Conservation (phyloP, 2,113 vertebrate species). For the Engystomops pustulosus region DNA sequence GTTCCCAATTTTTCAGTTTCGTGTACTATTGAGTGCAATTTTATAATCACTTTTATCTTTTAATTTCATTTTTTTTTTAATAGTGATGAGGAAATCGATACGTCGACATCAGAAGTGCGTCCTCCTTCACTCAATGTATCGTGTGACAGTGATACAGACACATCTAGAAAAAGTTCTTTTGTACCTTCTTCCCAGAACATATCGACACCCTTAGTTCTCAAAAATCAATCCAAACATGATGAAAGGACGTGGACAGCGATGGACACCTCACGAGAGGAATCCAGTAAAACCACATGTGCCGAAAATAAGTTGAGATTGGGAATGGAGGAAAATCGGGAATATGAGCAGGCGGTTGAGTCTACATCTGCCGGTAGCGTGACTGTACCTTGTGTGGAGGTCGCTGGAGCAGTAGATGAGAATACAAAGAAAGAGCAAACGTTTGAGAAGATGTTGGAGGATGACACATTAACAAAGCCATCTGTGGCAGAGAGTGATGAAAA, state of each 20-base stretch:
- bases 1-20: too few relatives aligned
- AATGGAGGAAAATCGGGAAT: neutral
- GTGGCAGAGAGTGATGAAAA: conserved; percentile 32
- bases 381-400: neutral
- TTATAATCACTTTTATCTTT: too few relatives aligned
- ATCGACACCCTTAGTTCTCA: neutral
- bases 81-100: conserved; percentile 68
- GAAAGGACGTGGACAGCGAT: neutral
- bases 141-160: conserved; percentile 65
- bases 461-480: neutral
- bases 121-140: conserved; percentile 57
- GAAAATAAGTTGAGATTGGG: neutral
- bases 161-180: conserved; percentile 2
- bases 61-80: conserved; percentile 23
- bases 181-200: neutral
- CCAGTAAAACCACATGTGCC: neutral
- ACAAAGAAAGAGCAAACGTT: neutral
- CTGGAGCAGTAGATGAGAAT: neutral
- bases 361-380: neutral
- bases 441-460: neutral
- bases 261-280: neutral
- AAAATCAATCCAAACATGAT: neutral
- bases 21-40: too few relatives aligned
- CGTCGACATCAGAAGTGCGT: conserved; percentile 10
- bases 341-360: neutral